A percentile compares a stretch with the other conserved stretches of the same genome.
Conservation (phyloP, 2,888 invertebrate genomes). For the Acholoe squamosa region DNA sequence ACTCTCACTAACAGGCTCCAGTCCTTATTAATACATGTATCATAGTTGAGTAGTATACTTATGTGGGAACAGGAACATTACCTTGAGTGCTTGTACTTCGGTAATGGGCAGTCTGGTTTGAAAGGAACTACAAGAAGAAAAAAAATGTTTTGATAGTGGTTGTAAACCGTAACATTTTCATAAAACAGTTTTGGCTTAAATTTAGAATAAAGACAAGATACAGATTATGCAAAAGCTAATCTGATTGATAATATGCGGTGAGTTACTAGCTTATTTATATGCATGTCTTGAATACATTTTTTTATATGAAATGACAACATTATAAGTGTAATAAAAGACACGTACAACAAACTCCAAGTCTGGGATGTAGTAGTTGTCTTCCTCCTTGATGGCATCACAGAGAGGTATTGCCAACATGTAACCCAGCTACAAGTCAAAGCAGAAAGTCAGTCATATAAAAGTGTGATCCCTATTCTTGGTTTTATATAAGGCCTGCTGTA, state of each 20-base stretch:
- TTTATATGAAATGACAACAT: background rate
- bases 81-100: slow-evolving; percentile 87
- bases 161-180: too few species aligned
- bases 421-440: slow-evolving; percentile 84
- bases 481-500: too few species aligned
- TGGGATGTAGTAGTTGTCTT: slow-evolving; percentile 86
- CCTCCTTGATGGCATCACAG: slow-evolving; percentile 86
- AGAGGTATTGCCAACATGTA: slow-evolving; percentile 90
- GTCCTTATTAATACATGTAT: too few species aligned
- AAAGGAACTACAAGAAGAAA: slow-evolving; percentile 84
- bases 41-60: too few species aligned
- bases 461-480: too few species aligned
- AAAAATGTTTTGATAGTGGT: too few species aligned
- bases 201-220: too few species aligned
- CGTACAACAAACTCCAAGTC: slow-evolving; percentile 89
- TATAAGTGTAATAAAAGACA: background rate
- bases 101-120: slow-evolving; percentile 88
- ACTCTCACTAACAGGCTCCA: too few species aligned
- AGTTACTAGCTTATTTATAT: too few species aligned
- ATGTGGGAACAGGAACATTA: slow-evolving; percentile 68
- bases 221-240: background rate
- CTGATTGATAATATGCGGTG: too few species aligned
- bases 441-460: background rate
- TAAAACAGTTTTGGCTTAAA: too few species aligned
- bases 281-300: too few species aligned